Percentiles rank a stretch among this genome's conserved stretches.
These are phyloP conservation scores for Caerostris extrusa DNA, from an alignment of 1,140 invertebrate genomes.

Conservation along the genomic window DNA sequence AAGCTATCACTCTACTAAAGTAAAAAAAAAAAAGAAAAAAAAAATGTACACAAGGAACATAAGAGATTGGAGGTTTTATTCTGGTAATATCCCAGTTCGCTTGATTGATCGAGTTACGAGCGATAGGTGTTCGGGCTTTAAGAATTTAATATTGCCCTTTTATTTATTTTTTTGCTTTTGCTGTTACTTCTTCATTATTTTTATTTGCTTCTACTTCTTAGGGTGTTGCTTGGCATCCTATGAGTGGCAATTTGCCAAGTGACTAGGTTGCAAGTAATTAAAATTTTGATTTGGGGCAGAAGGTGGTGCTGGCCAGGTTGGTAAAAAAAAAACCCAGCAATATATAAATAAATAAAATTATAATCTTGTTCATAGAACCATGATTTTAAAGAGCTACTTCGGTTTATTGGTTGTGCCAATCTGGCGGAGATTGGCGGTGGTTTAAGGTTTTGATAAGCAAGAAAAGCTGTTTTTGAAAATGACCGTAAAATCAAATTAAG, in stretches of 20 bases:
- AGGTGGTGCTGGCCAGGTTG: background rate
- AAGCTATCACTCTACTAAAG: background rate
- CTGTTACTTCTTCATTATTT: background rate
- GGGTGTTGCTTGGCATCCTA: background rate
- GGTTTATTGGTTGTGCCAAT: conserved; percentile 22
- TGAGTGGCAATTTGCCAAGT: conserved; percentile 46
- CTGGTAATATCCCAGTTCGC: background rate
- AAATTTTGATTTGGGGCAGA: conserved; percentile 28
- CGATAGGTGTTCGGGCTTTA: conserved; percentile 29
- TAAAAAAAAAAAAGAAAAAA: background rate
- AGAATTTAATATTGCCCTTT: conserved; percentile 12
- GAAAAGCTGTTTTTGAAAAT: background rate
- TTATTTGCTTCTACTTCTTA: background rate
- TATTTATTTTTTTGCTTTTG: background rate
- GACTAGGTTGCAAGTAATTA: conserved; percentile 35
- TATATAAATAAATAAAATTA: conserved; percentile 25
- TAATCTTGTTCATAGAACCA: background rate
- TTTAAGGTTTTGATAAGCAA: background rate
- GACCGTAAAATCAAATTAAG: background rate
- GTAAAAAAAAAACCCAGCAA: background rate
- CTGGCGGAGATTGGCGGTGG: background rate
- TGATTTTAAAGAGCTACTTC: conserved; percentile 39
- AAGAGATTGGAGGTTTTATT: conserved; percentile 36
- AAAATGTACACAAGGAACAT: conserved; percentile 7
- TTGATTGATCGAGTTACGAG: conserved; percentile 24